Percentiles rank a stretch among this genome's conserved stretches.
phyloP scores from a whole-genome alignment of 2,797 vertebrate species.

The Botia kubotai region DNA sequence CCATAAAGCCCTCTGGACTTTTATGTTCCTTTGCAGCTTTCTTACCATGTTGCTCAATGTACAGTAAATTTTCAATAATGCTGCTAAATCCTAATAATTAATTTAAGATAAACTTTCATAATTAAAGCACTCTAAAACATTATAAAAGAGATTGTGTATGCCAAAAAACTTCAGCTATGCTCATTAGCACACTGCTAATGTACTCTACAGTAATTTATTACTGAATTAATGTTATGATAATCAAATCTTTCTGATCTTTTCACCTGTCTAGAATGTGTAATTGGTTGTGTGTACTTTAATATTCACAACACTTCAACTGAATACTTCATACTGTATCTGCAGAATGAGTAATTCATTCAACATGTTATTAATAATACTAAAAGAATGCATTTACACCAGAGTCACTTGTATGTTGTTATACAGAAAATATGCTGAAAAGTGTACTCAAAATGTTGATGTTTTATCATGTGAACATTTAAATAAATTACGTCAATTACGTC shows the following conservation, averaged over 20 bases:
- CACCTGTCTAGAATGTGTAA: neutral
- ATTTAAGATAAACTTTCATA: neutral
- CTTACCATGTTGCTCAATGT: neutral
- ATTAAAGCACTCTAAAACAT: neutral
- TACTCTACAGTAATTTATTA: neutral
- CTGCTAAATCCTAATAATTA: neutral
- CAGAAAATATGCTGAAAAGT: too few relatives aligned
- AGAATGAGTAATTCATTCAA: neutral
- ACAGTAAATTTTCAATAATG: neutral
- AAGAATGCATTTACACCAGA: neutral
- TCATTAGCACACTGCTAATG: neutral
- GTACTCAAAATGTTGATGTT: too few relatives aligned
- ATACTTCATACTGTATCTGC: neutral
- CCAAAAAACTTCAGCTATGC: neutral
- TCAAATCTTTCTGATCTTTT: neutral
- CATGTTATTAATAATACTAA: neutral
- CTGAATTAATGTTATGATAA: neutral
- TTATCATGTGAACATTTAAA: neutral
- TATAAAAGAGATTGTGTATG: too few relatives aligned
- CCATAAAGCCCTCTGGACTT: constrained; percentile 24
- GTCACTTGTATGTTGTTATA: too few relatives aligned
- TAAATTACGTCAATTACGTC: neutral
- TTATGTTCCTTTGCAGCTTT: constrained; percentile 8
- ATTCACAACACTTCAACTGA: neutral
- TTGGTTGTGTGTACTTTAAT: too few relatives aligned